Percentiles rank a stretch among this genome's conserved stretches.
Conservation (phyloP, 1,140 invertebrate species). For the Chionoecetes opilio region DNA sequence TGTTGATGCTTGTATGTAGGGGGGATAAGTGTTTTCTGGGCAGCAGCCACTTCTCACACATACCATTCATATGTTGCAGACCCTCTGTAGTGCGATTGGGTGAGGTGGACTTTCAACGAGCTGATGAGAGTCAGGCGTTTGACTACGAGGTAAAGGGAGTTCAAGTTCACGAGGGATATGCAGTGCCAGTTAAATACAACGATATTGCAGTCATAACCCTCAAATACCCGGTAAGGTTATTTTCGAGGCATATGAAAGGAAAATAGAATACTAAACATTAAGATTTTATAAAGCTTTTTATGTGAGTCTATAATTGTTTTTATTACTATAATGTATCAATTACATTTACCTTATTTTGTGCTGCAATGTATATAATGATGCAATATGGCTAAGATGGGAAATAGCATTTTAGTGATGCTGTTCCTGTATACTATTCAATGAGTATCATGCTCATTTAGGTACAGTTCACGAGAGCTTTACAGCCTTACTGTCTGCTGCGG, state of each 20-base stretch:
- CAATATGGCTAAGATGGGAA: too few species aligned
- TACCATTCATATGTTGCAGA: neutral
- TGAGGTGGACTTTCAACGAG: slow-evolving; percentile 63
- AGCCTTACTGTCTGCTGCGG: slow-evolving; percentile 45
- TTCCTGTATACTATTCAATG: too few species aligned
- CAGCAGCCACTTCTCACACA: too few species aligned
- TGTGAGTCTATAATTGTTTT: neutral
- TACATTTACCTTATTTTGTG: neutral
- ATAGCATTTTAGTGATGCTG: too few species aligned
- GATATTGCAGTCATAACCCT: slow-evolving; percentile 68
- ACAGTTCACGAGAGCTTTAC: slow-evolving; percentile 44
- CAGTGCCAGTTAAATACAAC: slow-evolving; percentile 64
- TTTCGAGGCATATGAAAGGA: too few species aligned
- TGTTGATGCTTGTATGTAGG: too few species aligned
- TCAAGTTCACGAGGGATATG: slow-evolving; percentile 66
- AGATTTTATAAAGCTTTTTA: neutral
- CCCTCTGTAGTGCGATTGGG: slow-evolving; percentile 65
- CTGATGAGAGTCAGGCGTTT: slow-evolving; percentile 68
- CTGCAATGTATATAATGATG: too few species aligned
- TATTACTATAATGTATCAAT: neutral
- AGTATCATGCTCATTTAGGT: neutral
- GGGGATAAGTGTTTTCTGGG: too few species aligned
- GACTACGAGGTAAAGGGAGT: slow-evolving; percentile 63
- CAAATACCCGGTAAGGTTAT: neutral
- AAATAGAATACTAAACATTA: neutral